Base-by-base conservation (phyloP, 2,113 vertebrate genomes). In the Dicaeum eximium region DNA sequence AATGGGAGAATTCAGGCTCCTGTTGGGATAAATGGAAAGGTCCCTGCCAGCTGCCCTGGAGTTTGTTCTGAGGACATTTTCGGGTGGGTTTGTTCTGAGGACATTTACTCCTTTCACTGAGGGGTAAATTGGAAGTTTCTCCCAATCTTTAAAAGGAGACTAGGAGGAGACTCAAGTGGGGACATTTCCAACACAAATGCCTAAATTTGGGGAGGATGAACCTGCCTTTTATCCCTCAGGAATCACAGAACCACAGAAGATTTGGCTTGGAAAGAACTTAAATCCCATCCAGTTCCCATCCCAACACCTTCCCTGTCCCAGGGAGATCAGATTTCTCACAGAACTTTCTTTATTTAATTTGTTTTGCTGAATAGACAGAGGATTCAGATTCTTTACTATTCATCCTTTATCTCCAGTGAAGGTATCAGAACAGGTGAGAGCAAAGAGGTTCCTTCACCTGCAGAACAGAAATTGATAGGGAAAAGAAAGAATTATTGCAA, bases 21-120 rank as follows among this genome's bases (percentile, higher is more conserved):
- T 0, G 0, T 9, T 56, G 54, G 31, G 42, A 62, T 50, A 16
- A 3, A 0, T 8, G 77, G 31, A 18, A 35, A 66, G 33, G 23
- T n/a, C n/a, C 28, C 22, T 3, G 0, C 21, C 30, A 72, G 27
- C 67, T 81, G 60, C 56, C 33, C 69, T 65, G 4, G 74, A 15
- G 27, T 18, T 86, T 22, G 8, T 42, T 25, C 27, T 33, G 30
- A 2, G 12, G 25, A 0, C 5, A 1, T 31, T 42, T 11, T 28
- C 42, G 70, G 6, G 28, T 51, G n/a, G 47, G 27, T 18, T 86
- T 22, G 8, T 42, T 25, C 27, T 33, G 30, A 2, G 12, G 25
- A 0, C 5, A 1, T 31, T 42, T 38, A 35, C 16, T 80, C 7
- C 1, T 33, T 23, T 35, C 44, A 7, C 6, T 44, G 28, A 58